A percentile compares a stretch with the other conserved stretches of the same genome.
phyloP scores from a whole-genome alignment of 1,140 invertebrate species.

The Scaptomyza montana region DNA sequence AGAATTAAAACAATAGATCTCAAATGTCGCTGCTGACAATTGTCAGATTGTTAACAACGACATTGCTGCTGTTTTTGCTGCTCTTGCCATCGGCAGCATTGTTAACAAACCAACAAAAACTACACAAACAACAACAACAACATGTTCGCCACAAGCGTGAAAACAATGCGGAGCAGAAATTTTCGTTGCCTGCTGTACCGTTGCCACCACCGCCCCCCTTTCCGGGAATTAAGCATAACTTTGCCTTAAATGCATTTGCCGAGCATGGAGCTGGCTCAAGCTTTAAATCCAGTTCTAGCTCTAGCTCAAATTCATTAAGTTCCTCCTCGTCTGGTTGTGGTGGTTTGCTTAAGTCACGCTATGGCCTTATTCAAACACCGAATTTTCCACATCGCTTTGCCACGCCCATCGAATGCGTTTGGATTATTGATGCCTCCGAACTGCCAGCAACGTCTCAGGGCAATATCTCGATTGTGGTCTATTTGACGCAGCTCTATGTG shows the following conservation, averaged over 20 bases:
- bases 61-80: conserved; percentile 50
- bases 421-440: conserved; percentile 92
- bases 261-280: conserved; percentile 24
- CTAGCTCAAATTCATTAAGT: conserved; percentile 17
- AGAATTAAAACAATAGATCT: conserved; percentile 51
- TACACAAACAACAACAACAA: conserved; percentile 16
- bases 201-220: conserved; percentile 75
- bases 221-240: conserved; percentile 60
- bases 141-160: conserved; percentile 31
- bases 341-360: conserved; percentile 86
- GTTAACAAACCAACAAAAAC: conserved; percentile 34
- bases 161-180: conserved; percentile 62
- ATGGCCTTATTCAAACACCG: conserved; percentile 91
- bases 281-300: conserved; percentile 12
- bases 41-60: conserved; percentile 50
- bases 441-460: conserved; percentile 57
- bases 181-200: conserved; percentile 72
- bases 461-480: conserved; percentile 90
- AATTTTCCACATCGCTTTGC: conserved; percentile 91
- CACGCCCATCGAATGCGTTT: conserved; percentile 92
- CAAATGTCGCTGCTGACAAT: conserved; percentile 60
- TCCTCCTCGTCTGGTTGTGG: conserved; percentile 85
- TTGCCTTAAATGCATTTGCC: conserved; percentile 67
- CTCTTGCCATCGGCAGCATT: conserved; percentile 34
- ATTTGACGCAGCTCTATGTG: conserved; percentile 94